These are phyloP conservation scores for Crenuchus spilurus DNA, from an alignment of 2,797 vertebrate genomes.

Conservation along the genomic window DNA sequence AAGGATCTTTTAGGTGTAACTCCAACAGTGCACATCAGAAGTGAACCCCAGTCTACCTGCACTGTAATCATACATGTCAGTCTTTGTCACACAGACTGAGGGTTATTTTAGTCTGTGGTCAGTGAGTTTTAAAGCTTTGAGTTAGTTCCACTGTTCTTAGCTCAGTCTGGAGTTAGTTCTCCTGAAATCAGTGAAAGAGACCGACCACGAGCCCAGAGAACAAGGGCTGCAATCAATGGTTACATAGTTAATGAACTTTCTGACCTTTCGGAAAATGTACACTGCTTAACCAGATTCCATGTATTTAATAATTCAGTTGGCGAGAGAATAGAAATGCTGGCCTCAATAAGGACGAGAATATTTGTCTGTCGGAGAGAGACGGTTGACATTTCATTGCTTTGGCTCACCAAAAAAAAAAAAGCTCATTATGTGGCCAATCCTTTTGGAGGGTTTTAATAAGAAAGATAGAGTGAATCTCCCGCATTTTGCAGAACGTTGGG, in stretches of 20 bases:
- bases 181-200: conserved; percentile 59
- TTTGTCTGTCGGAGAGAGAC: conserved; percentile 73
- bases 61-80: no score
- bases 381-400: conserved; percentile 71
- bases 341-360: conserved; percentile 75
- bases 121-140: background rate
- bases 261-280: conserved; percentile 85
- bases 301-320: conserved; percentile 88
- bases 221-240: conserved; percentile 77
- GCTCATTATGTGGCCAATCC: conserved; percentile 71
- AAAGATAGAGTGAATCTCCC: conserved; percentile 66
- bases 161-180: conserved; percentile 19
- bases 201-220: conserved; percentile 60
- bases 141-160: background rate
- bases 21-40: no score
- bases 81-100: no score
- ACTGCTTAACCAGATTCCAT: conserved; percentile 80
- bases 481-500: conserved; percentile 54
- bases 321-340: conserved; percentile 73
- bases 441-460: conserved; percentile 78
- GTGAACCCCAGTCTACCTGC: no score
- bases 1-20: no score
- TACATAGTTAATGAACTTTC: conserved; percentile 82
- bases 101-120: no score
- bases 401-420: conserved; percentile 65